These are phyloP conservation scores for Oopsacas minuta DNA, from an alignment of 37 sponge, comb jelly and placozoan genomes.

Conservation along the genomic window DNA sequence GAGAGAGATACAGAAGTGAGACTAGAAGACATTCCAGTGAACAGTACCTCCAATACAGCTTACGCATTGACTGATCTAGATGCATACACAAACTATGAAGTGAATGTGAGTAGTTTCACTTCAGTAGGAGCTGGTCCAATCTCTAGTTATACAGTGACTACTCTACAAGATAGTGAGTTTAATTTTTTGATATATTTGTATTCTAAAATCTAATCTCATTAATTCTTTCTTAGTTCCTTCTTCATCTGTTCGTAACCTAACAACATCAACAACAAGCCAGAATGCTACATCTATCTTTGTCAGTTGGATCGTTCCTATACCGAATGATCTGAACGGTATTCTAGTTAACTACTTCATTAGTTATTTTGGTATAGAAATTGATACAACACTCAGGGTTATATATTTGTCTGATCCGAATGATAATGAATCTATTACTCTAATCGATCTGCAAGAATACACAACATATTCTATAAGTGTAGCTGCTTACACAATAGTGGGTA, in stretches of 20 bases:
- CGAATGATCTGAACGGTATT: background rate
- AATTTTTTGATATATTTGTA: no score
- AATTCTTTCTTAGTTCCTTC: background rate
- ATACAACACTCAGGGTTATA: background rate
- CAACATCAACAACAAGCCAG: no score
- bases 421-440: background rate
- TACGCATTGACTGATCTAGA: no score
- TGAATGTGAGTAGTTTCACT: no score
- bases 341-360: background rate
- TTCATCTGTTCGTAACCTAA: no score
- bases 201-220: background rate
- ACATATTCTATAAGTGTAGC: background rate
- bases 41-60: no score
- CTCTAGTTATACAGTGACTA: no score
- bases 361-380: background rate
- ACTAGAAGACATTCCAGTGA: no score
- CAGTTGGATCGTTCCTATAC: background rate
- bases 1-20: no score
- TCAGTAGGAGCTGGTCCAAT: no score
- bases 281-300: no score
- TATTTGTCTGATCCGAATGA: background rate
- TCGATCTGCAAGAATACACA: background rate
- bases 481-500: background rate
- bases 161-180: background rate
- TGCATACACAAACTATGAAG: no score